Base-by-base conservation (phyloP, 2,888 invertebrate species). In the Nemapogon koenigi region DNA sequence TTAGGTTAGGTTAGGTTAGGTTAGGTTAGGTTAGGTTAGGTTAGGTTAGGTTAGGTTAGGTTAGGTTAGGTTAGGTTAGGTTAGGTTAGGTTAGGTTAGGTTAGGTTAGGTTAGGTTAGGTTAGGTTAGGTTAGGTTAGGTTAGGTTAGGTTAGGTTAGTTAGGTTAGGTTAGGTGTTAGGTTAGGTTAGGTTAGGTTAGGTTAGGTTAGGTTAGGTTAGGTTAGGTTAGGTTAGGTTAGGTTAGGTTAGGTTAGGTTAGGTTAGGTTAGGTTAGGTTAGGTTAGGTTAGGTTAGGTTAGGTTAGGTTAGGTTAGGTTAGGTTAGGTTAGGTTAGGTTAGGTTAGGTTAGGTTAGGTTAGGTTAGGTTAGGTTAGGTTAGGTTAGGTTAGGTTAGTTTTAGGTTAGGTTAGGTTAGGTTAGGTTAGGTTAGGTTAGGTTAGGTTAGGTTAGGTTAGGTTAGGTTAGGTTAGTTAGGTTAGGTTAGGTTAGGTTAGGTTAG, bases 1-100 rank as follows among this genome's bases (percentile, higher is more conserved):
- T 28, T 28, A 28, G 28, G 28, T 28, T 28, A 28, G 28, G 28
- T 28, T 28, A 28, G 28, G 28, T 28, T 28, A 28, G 28, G 28
- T 28, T 28, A 28, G 28, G 28, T 28, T 28, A 28, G 28, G 28
- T 28, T 28, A 28, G 28, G 28, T 28, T 28, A 28, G 28, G 28
- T 28, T 28, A 28, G 28, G 28, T 28, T 28, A 28, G 28, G 28
- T 28, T 28, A 28, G 28, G 28, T 28, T 28, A 28, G 28, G 28
- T 28, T 28, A 28, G 28, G 28, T 28, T 28, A 28, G 28, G 28
- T 28, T 28, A 28, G 28, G 28, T 28, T 28, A 28, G 28, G 28
- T 28, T 28, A 28, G 28, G 28, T 28, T 28, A 28, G 28, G 28
- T 28, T 28, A 28, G 28, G 28, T 28, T 28, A 28, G 28, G 28